Evolutionary conservation across 2,888 invertebrate species (phyloP), one percentile per base, ranked within the genome.

Genomic region (Sphecodes monilicornis): DNA sequence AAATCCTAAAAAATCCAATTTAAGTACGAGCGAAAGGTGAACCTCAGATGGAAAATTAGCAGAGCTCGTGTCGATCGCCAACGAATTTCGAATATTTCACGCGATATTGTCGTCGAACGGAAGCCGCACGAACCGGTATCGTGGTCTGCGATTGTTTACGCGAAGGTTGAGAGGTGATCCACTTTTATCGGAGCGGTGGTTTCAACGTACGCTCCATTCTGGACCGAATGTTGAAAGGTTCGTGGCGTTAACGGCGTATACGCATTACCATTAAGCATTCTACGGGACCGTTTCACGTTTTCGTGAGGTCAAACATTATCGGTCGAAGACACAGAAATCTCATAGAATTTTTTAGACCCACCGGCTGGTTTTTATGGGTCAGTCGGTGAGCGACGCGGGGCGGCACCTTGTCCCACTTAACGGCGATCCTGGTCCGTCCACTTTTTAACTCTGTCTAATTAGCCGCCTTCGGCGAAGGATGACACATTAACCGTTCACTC

Each of bases 401-500:
- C 73, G 75, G 83, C 77, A 79, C 80, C 76, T 85, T 73, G 90
- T 90, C 75, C 90, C 83, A 89, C 80, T 88, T 90, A 86, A 85
- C 83, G 80, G 66, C 82, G 89, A 92, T 91, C 90, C 79, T 60
- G 91, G 86, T 86, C 86, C 85, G 89, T 76, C 91, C 84, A 91
- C 89, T 91, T 92, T 89, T 86, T 84, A 86, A 83, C 82, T 80
- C 83, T 78, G 77, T 83, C 84, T 88, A 92, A 91, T 86, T 88
- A 86, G 84, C 76, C 75, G 90, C 90, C 91, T 79, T 81, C 79
- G 88, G 89, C 88, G 83, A 74, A 70, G 75, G 64, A 68, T 83
- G 76, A 71, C 78, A 64, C 66, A 36, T 72, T 72, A 71, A 78
- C 85, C 84, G 82, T 86, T 88, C 68, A 68, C 76, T 66, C n/a